Percentiles rank a stretch among this genome's conserved stretches.
These are phyloP conservation scores for Pipra filicauda DNA, from an alignment of 2,113 vertebrate genomes.

Conservation along the genomic window DNA sequence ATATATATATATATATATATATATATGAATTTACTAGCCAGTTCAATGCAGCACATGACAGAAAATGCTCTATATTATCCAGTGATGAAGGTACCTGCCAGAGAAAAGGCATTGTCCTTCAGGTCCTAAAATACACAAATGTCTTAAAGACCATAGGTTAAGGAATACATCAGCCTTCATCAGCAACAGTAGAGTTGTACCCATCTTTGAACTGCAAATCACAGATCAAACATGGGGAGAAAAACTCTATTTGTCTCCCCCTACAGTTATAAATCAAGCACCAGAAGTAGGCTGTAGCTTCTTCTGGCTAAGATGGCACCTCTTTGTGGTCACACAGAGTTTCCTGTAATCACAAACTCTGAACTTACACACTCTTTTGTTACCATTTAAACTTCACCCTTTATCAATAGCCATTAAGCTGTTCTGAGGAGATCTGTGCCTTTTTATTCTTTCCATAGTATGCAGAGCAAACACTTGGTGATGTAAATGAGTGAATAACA, in stretches of 20 bases:
- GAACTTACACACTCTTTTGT: neutral
- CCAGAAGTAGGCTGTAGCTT: neutral
- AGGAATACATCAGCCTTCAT: neutral
- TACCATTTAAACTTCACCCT: neutral
- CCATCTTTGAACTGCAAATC: neutral
- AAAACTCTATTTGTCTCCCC: neutral
- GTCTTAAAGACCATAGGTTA: neutral
- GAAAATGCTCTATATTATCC: neutral
- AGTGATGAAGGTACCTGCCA: neutral
- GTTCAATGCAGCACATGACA: neutral
- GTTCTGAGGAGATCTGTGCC: neutral
- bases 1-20: no score
- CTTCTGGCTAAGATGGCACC: neutral
- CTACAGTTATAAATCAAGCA: neutral
- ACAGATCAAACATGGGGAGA: rapidly evolving
- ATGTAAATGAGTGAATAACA: neutral
- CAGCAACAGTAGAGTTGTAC: neutral
- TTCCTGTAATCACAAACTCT: neutral
- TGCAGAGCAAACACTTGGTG: neutral
- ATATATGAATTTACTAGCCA: neutral
- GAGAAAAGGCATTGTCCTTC: neutral
- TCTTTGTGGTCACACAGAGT: neutral
- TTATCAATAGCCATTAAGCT: neutral
- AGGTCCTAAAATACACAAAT: neutral
- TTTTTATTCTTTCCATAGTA: neutral